phyloP scores from a whole-genome alignment of 1,140 invertebrate species.

The Danaus plexippus region DNA sequence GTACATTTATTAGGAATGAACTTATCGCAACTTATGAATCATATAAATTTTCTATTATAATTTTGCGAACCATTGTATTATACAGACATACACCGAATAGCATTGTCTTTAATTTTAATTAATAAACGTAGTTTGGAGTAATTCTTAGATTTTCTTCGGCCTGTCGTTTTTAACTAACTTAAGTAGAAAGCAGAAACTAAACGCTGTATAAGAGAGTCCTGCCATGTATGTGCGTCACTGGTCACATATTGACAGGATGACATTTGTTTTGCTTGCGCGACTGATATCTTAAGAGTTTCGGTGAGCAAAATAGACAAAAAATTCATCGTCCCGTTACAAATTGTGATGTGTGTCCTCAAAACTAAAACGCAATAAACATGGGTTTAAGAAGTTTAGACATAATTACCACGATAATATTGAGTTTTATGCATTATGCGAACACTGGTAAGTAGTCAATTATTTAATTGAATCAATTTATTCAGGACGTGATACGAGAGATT shows the following conservation, averaged over 20 bases:
- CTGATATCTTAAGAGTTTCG: conserved; percentile 19
- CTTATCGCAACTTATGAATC: too few relatives aligned
- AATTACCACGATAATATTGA: conserved; percentile 39
- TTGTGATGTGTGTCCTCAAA: conserved; percentile 48
- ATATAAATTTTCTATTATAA: too few relatives aligned
- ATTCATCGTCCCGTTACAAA: conserved; percentile 22
- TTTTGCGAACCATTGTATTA: too few relatives aligned
- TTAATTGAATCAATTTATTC: conserved; percentile 67
- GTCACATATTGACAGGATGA: conserved; percentile 24
- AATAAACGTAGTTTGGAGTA: too few relatives aligned
- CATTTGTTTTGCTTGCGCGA: conserved; percentile 45
- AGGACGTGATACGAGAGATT: conserved; percentile 45
- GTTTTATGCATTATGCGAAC: conserved; percentile 43
- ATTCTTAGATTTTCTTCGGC: too few relatives aligned
- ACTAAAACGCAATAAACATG: conserved; percentile 31
- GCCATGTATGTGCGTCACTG: background rate
- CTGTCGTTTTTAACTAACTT: too few relatives aligned
- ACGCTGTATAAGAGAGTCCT: background rate
- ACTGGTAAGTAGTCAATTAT: conserved; percentile 66
- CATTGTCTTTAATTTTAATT: too few relatives aligned
- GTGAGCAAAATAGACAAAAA: conserved; percentile 37
- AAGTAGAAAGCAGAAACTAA: too few relatives aligned
- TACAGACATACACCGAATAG: too few relatives aligned
- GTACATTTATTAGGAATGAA: too few relatives aligned
- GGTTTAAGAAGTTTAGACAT: conserved; percentile 40